phyloP scores from a whole-genome alignment of 2,113 vertebrate genomes.

The Perca fluviatilis region DNA sequence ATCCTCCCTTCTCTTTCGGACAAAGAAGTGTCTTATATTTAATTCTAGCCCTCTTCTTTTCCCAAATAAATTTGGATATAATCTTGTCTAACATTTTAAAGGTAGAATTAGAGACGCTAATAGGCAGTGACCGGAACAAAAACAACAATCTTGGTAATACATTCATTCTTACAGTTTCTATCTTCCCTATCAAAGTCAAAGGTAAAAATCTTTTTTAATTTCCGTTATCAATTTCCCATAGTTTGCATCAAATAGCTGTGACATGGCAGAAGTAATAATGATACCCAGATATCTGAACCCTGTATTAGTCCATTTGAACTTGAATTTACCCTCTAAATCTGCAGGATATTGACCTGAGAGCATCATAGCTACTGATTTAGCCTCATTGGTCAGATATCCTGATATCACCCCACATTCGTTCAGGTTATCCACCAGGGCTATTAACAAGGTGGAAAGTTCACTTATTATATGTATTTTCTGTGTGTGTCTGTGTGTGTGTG shows the following conservation, averaged over 20 bases:
- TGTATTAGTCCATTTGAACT: background rate
- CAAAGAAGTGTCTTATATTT: background rate
- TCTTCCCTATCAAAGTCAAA: too few species aligned
- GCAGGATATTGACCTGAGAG: background rate
- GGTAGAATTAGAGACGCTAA: background rate
- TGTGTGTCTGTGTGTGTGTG: too few species aligned
- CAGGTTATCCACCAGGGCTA: background rate
- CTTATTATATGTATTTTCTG: slow-evolving; percentile 1
- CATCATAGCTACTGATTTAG: background rate
- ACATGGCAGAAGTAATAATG: background rate
- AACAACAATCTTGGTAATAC: background rate
- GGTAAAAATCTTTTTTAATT: background rate
- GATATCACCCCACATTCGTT: background rate
- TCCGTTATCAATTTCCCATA: background rate
- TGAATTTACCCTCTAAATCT: background rate
- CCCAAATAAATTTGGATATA: background rate
- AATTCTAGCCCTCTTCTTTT: background rate
- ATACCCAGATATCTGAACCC: background rate
- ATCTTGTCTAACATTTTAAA: background rate
- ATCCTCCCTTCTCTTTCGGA: background rate
- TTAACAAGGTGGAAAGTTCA: background rate
- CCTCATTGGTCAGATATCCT: background rate
- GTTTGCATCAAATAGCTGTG: background rate
- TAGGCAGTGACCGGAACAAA: background rate
- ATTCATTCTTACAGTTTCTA: background rate